Conservation (phyloP, 2,797 vertebrate genomes). For the Falco cherrug region DNA sequence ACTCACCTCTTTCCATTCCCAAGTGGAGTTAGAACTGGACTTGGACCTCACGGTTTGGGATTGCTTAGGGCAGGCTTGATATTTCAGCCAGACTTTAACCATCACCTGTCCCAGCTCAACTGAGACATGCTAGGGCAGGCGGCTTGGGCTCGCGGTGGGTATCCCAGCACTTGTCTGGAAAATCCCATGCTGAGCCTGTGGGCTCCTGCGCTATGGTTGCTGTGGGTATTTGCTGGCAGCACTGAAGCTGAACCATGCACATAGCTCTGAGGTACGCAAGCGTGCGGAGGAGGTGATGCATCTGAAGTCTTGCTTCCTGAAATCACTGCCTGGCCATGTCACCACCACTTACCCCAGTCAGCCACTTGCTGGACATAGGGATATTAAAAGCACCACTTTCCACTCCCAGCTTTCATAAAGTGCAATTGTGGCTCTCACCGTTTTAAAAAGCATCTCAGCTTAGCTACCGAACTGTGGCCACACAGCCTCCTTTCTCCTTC, state of each 20-base stretch:
- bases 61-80: not conserved
- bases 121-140: not conserved
- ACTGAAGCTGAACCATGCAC: not conserved
- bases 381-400: not conserved
- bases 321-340: not conserved
- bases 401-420: not conserved
- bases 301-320: fast-evolving
- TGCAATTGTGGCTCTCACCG: not conserved
- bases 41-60: not conserved
- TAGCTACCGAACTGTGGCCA: not conserved
- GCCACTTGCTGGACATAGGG: not conserved
- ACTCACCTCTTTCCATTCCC: not conserved
- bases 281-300: fast-evolving
- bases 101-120: not conserved
- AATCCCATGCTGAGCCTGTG: fast-evolving
- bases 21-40: not conserved
- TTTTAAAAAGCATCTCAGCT: not conserved
- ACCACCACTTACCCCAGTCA: not conserved
- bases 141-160: fast-evolving
- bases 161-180: not conserved
- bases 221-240: fast-evolving
- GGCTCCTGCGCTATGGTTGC: not conserved
- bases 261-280: not conserved
- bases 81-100: not conserved
- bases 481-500: not conserved